Evolutionary conservation across 2,888 invertebrate genomes (phyloP).

Genomic region (Megastigmus dorsalis): DNA sequence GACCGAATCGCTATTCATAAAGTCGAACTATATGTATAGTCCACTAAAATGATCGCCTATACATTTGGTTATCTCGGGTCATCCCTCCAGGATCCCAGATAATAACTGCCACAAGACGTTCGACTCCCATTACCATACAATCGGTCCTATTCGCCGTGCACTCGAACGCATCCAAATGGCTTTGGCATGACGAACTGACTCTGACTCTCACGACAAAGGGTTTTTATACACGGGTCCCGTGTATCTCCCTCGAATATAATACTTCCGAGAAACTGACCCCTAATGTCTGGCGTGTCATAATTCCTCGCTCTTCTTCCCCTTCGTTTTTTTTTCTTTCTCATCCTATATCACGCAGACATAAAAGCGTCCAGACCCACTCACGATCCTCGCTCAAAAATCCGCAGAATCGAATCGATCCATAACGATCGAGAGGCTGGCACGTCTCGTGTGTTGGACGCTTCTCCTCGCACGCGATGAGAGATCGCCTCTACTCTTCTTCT

Average conservation of each 20-base stretch:
- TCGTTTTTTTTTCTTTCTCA: background rate
- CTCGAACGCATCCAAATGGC: too few relatives aligned
- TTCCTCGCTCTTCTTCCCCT: background rate
- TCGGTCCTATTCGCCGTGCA: background rate
- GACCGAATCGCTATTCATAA: too few relatives aligned
- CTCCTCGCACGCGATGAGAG: background rate
- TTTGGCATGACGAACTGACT: background rate
- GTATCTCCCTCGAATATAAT: background rate
- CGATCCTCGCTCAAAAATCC: constrained; percentile 11
- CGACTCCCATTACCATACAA: constrained; percentile 34
- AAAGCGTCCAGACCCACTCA: background rate
- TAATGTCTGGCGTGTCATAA: constrained; percentile 10
- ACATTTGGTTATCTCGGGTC: too few relatives aligned
- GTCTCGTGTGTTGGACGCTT: background rate
- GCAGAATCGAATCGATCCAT: constrained; percentile 1
- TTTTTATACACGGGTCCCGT: too few relatives aligned
- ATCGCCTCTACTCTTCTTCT: too few relatives aligned
- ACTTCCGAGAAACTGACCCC: constrained; percentile 14
- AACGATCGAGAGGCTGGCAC: background rate
- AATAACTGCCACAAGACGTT: too few relatives aligned
- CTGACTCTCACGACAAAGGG: background rate
- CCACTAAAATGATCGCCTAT: too few relatives aligned
- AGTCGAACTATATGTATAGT: too few relatives aligned
- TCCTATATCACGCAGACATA: too few relatives aligned
- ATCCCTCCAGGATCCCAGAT: too few relatives aligned